These are phyloP conservation scores for Conomelus anceps DNA, from an alignment of 2,888 invertebrate genomes.

Conservation along the genomic window DNA sequence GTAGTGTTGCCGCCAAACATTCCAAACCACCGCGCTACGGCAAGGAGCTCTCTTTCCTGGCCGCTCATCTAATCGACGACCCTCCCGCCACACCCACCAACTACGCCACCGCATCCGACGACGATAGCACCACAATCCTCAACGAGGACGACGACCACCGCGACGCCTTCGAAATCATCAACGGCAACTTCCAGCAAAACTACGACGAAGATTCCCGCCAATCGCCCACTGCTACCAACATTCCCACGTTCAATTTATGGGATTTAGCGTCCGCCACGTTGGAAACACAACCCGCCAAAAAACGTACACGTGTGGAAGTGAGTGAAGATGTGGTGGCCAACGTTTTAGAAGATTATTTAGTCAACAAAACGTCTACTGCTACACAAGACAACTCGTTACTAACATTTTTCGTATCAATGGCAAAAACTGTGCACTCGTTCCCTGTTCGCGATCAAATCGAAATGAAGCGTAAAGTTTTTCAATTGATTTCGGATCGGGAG, in stretches of 20 bases:
- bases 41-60: slow-evolving; percentile 8
- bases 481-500: slow-evolving; percentile 4
- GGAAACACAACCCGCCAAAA: not conserved
- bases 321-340: not conserved
- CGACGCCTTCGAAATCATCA: not conserved
- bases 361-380: not conserved
- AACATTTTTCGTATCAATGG: slow-evolving; percentile 9
- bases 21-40: slow-evolving; percentile 7
- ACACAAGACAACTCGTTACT: not conserved
- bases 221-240: not conserved
- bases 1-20: not conserved
- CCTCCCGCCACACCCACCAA: not conserved
- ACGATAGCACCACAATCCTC: no score
- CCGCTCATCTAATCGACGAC: not conserved
- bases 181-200: not conserved
- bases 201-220: not conserved
- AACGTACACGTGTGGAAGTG: not conserved
- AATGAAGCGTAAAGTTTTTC: slow-evolving; percentile 8
- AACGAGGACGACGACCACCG: not conserved
- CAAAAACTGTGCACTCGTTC: slow-evolving; percentile 10
- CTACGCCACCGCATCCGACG: not conserved
- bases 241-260: not conserved
- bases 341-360: slow-evolving; percentile 11
- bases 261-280: not conserved
- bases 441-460: slow-evolving; percentile 2